Percentiles rank a stretch among this genome's conserved stretches.
These are phyloP conservation scores for Pyrrhosoma nymphula DNA, from an alignment of 2,888 invertebrate species.

Conservation along the genomic window DNA sequence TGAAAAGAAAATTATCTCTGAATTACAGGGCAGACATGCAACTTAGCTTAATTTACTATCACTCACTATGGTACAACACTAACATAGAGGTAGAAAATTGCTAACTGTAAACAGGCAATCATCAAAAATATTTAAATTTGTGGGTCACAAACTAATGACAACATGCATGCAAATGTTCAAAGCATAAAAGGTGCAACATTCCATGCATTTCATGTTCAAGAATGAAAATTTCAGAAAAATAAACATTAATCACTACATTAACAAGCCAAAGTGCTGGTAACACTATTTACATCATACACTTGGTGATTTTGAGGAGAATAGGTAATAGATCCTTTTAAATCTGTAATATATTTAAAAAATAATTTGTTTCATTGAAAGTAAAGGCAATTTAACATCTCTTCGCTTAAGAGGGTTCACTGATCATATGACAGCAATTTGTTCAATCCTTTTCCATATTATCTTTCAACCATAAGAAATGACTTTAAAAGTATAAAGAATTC, in stretches of 20 bases:
- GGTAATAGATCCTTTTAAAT: background rate
- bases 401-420: background rate
- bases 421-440: background rate
- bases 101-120: background rate
- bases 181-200: background rate
- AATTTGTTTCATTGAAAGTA: background rate
- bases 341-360: background rate
- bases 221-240: background rate
- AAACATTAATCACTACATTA: background rate
- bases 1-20: background rate
- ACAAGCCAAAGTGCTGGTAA: background rate
- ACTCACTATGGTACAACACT: too few relatives aligned
- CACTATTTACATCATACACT: background rate
- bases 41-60: background rate
- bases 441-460: too few relatives aligned
- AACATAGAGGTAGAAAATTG: background rate
- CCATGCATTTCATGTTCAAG: background rate
- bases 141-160: background rate
- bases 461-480: too few relatives aligned
- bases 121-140: background rate
- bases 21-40: background rate
- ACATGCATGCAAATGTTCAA: background rate
- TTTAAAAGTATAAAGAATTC: too few relatives aligned
- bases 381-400: background rate
- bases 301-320: background rate